Base-by-base conservation (phyloP, 2,888 invertebrate genomes). In the Chrysolina haemoptera region DNA sequence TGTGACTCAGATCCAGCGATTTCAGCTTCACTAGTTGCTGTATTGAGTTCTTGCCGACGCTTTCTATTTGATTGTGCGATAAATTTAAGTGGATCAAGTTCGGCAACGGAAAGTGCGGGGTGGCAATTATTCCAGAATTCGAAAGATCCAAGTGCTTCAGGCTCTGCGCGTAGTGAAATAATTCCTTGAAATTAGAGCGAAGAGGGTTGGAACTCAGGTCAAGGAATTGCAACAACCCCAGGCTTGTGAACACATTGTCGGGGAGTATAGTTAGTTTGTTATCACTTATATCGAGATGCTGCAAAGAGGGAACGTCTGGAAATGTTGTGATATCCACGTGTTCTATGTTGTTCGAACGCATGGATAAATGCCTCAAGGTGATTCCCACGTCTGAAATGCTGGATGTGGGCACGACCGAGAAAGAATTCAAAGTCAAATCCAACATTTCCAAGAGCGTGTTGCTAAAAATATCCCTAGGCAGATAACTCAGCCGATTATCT, bases 301-400 rank as follows among this genome's bases (percentile, higher is more conserved):
- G 91, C 62, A 97, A 89, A 85, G 94, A 94, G 68, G 95, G 94
- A 41, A 94, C 94, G 82, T 94, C 93, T 55, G 95, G 93, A 85
- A 96, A 96, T 88, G 96, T 95, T 76, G 94, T 95, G 80, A 94
- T 94, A 87, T 97, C 96, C 80, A 97, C 90, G 86, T 95, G 96
- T 85, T 96, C 96, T 78, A 97, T 90, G 78, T 91, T 92, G 86
- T 97, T 97, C 78, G 92, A 90, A 0, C 94, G 92, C 84, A 97
- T 90, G 84, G 95, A 94, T 73, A 97, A 90, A 85, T 93, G 92
- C 67, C 95, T 90, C 74, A 96, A 87, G 0, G 95, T 95, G 82
- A 94, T 92, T 5, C 95, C 95, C 22, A 96, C 92, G 86, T 95
- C 95, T 0, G 93, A 91, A 75, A 96, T 90, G 20, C 95, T 93